These are phyloP conservation scores for pig (Sus scrofa) DNA, from an alignment of 2,113 vertebrate species.

Conservation along the genomic window DNA sequence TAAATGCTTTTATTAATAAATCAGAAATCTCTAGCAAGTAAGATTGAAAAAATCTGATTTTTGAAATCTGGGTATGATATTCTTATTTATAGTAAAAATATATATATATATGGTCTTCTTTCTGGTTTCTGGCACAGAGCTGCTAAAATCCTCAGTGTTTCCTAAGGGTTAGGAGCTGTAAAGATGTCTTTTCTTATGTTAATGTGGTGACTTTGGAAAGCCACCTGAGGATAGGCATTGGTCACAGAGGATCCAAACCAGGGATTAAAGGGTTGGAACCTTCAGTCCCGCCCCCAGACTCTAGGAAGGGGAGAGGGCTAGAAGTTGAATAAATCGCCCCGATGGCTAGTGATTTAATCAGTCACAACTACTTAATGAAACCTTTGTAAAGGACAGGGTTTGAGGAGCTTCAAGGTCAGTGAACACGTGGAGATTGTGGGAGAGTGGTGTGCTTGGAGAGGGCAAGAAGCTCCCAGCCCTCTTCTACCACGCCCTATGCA, in stretches of 20 bases:
- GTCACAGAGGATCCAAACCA: background rate
- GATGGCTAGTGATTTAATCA: background rate
- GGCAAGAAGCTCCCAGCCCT: background rate
- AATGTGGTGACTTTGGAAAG: background rate
- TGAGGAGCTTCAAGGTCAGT: background rate
- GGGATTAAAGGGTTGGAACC: background rate
- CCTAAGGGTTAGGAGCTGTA: background rate
- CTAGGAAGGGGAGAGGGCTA: background rate
- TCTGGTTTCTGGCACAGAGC: background rate
- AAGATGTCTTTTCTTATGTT: background rate
- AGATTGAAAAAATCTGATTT: conserved; percentile 30
- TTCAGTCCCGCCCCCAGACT: background rate
- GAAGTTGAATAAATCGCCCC: background rate
- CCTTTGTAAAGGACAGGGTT: background rate
- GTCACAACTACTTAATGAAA: background rate
- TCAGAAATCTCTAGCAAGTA: conserved; percentile 11
- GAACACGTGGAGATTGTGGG: rapidly evolving
- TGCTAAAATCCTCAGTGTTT: no score
- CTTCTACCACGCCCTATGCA: no score
- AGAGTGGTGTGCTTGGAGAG: background rate
- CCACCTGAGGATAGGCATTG: background rate
- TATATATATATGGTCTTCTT: background rate
- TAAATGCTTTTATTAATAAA: background rate
- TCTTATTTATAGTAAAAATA: background rate
- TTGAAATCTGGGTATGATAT: background rate